Evolutionary conservation across 2,113 vertebrate species (phyloP), one percentile per base, ranked within the genome.

Genomic region (Prunella fulvescens): DNA sequence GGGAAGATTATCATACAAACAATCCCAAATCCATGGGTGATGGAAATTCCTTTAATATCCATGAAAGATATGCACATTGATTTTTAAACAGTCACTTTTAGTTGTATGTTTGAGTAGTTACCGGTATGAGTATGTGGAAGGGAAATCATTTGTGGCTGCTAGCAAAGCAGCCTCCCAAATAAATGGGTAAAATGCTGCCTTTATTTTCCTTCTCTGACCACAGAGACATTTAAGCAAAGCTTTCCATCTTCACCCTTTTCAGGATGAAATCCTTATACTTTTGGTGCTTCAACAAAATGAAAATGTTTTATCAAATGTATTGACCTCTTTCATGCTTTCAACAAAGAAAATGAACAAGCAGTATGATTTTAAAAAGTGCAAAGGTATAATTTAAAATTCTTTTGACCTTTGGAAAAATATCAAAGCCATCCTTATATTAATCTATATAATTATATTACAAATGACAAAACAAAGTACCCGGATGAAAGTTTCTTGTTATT

Each of bases 351-450:
- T 19, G 31, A 97, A 73, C 15, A 74, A 79, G 23, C 6, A 60
- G n/a, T 19, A 74, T 28, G 4, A 40, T 83, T 86, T 91, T 51
- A 0, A 54, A 60, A 90, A 90, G 9, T 31, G 22, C 50, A 83
- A 73, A 81, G 37, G n/a, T 16, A 56, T 64, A 1, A 67, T 64
- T 95, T 88, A n/a, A 60, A 73, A 48, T 92, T 71, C 8, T 71
- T 96, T 92, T 94, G 71, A 86, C 80, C 29, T 90, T 44, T 86
- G 44, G 26, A 82, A 56, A 73, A 92, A 83, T 77, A 88, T 44
- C 19, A 85, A 85, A 86, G 17, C 6, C 8, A 42, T 89, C 31
- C 8, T 77, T 67, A 57, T 23, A 89, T 53, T 81, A 95, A 82
- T 56, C 51, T 37, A 42, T 31, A 25, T 80, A 51, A 82, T 62